phyloP scores from a whole-genome alignment of 2,797 vertebrate genomes.

The Megalops cyprinoides region DNA sequence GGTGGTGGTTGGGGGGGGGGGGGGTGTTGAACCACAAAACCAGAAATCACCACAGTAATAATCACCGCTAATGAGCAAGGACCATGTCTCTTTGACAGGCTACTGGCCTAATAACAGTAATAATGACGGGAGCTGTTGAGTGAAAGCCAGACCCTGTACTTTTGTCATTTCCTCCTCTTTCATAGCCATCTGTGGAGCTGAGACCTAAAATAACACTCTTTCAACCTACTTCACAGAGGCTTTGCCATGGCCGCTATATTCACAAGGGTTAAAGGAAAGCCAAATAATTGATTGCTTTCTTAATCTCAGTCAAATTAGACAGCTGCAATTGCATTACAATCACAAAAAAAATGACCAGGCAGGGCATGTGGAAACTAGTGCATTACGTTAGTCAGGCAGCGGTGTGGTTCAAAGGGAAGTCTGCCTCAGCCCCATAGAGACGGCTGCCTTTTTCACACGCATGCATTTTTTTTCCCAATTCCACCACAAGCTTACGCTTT shows the following conservation, averaged over 20 bases:
- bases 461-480: not conserved
- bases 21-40: not conserved
- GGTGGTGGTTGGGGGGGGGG: no score
- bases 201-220: not conserved
- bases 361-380: no score
- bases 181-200: conserved; percentile 3
- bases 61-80: not conserved
- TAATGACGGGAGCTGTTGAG: not conserved
- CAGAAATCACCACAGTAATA: not conserved
- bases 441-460: not conserved
- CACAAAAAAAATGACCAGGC: not conserved
- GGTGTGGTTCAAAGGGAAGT: not conserved
- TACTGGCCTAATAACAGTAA: conserved; percentile 1
- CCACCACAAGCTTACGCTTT: not conserved
- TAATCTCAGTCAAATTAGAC: not conserved
- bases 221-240: not conserved
- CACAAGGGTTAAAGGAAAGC: not conserved
- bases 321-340: not conserved
- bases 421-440: not conserved
- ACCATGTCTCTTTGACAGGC: not conserved
- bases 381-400: not conserved
- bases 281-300: not conserved
- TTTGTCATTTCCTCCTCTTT: not conserved
- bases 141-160: not conserved
- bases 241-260: not conserved